Conservation (phyloP, 2,888 invertebrate species). For the Zeuzera pyrina region DNA sequence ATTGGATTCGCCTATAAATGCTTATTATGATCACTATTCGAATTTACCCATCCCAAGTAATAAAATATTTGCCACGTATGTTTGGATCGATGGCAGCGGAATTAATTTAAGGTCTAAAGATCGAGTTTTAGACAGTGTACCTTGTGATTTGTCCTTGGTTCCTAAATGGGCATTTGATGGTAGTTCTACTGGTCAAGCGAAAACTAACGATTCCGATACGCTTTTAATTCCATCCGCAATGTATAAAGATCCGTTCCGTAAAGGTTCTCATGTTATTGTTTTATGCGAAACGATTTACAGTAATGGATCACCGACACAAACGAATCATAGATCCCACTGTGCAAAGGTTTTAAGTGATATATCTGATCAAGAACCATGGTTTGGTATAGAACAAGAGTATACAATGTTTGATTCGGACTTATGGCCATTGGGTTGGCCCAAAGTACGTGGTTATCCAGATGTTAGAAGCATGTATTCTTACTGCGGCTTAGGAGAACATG, state of each 20-base stretch:
- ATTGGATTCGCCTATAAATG: conserved; percentile 25
- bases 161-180: conserved; percentile 96
- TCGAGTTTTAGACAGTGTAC: conserved; percentile 74
- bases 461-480: conserved; percentile 88
- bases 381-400: conserved; percentile 94
- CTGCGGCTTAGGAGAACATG: conserved; percentile 95
- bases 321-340: conserved; percentile 82
- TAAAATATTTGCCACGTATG: conserved; percentile 77
- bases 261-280: conserved; percentile 88
- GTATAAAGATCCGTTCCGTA: conserved; percentile 92
- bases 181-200: conserved; percentile 92
- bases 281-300: conserved; percentile 87
- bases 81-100: conserved; percentile 88
- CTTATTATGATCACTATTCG: conserved; percentile 37
- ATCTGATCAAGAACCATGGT: conserved; percentile 82
- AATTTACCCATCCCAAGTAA: conserved; percentile 68
- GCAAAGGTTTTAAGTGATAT: conserved; percentile 68
- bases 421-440: conserved; percentile 94
- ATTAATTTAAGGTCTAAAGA: conserved; percentile 80
- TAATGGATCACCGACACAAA: conserved; percentile 80
- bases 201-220: conserved; percentile 87
- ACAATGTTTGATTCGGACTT: conserved; percentile 87
- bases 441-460: conserved; percentile 85
- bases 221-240: conserved; percentile 90
- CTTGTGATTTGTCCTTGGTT: conserved; percentile 57